These are phyloP conservation scores for Myrmecobius fasciatus DNA, from an alignment of 2,113 vertebrate genomes.

Conservation along the genomic window DNA sequence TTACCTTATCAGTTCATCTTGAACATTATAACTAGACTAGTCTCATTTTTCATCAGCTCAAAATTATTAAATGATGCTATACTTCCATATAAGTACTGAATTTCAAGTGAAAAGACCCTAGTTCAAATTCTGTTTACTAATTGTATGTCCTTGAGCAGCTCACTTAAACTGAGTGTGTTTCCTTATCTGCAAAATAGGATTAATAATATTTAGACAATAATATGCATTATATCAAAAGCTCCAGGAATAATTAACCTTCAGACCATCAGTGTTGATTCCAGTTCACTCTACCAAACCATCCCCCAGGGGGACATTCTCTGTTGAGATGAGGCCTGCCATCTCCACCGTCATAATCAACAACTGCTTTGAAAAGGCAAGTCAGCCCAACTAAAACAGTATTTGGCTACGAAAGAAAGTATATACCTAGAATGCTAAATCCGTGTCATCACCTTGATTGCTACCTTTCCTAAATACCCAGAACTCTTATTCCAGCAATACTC, in stretches of 20 bases:
- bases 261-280: background rate
- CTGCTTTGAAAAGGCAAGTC: background rate
- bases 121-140: background rate
- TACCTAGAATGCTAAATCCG: background rate
- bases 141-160: background rate
- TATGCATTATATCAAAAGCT: background rate
- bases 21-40: background rate
- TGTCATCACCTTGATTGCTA: background rate
- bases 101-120: background rate
- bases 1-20: background rate
- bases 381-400: background rate
- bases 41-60: background rate
- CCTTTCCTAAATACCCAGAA: background rate
- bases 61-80: background rate
- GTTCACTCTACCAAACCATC: background rate
- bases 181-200: background rate
- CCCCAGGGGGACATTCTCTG: background rate
- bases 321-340: background rate
- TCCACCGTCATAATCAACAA: background rate
- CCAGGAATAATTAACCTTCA: background rate
- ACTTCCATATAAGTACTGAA: background rate
- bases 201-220: background rate
- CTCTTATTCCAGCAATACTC: background rate
- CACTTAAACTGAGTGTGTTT: background rate
- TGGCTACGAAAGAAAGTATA: background rate